A percentile compares a stretch with the other conserved stretches of the same genome.
phyloP scores from a whole-genome alignment of 2,113 vertebrate species.

The Trematocara stigmaticum region DNA sequence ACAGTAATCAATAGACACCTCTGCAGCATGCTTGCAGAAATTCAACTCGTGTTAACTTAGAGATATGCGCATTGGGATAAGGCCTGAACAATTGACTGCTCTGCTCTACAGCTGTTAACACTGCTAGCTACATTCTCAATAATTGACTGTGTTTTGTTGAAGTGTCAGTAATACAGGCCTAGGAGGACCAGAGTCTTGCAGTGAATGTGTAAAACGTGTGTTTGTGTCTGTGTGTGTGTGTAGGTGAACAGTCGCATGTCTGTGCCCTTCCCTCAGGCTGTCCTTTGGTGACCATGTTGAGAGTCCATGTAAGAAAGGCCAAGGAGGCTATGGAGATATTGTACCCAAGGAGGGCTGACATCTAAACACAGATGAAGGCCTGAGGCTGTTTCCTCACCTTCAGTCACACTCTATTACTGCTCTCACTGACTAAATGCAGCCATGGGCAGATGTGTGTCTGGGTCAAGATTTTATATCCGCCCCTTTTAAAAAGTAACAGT shows the following conservation, averaged over 20 bases:
- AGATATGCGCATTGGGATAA: conserved; percentile 35
- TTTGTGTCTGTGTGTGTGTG: not conserved
- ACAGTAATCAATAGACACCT: conserved; percentile 71
- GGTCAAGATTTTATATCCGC: conserved; percentile 38
- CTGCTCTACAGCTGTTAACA: conserved; percentile 8
- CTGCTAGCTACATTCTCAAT: not conserved
- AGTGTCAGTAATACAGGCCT: not conserved
- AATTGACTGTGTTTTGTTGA: not conserved
- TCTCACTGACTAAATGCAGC: conserved; percentile 63
- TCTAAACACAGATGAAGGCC: conserved; percentile 54
- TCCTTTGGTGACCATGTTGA: conserved; percentile 17
- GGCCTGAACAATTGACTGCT: conserved; percentile 15
- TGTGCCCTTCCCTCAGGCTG: conserved; percentile 42
- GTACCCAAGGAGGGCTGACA: conserved; percentile 61
- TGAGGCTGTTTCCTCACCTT: conserved; percentile 66
- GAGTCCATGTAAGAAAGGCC: conserved; percentile 46
- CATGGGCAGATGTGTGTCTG: conserved; percentile 52
- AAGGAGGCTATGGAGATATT: conserved; percentile 34
- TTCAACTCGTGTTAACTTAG: conserved; percentile 35
- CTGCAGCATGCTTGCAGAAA: conserved; percentile 51
- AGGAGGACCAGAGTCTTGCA: not conserved
- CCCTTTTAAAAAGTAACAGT: conserved; percentile 29
- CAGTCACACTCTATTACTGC: conserved; percentile 71
- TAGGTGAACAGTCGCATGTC: not conserved
- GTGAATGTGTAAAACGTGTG: not conserved